Conservation (phyloP, 1,140 invertebrate species). For the Agrypnia vestita region DNA sequence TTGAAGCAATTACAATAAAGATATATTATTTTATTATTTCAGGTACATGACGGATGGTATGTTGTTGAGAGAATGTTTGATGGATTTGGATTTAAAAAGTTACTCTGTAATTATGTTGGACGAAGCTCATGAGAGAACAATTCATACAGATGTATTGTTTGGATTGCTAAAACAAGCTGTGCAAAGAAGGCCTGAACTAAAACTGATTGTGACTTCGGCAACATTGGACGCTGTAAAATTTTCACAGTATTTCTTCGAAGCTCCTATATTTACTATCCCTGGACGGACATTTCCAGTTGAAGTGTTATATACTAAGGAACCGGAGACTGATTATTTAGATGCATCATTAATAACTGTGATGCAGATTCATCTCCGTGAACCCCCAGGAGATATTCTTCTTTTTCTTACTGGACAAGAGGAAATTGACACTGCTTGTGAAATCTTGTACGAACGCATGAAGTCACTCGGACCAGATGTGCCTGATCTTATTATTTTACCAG, state of each 20-base stretch:
- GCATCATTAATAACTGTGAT: slow-evolving; percentile 98
- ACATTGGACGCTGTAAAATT: slow-evolving; percentile 99
- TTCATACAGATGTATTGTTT: slow-evolving; percentile 98
- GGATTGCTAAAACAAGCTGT: slow-evolving; percentile 94
- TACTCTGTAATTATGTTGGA: slow-evolving; percentile 99
- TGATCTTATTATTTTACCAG: slow-evolving; percentile 97
- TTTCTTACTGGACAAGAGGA: slow-evolving; percentile 99
- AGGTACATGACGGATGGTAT: slow-evolving; percentile 99
- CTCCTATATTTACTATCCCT: slow-evolving; percentile 96
- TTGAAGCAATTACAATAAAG: too few relatives aligned
- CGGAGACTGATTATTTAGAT: slow-evolving; percentile 99
- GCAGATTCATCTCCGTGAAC: slow-evolving; percentile 99
- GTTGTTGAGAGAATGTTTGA: slow-evolving; percentile 96
- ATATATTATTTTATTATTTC: slow-evolving; percentile 52
- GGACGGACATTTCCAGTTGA: slow-evolving; percentile 98
- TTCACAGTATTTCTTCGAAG: slow-evolving; percentile 97
- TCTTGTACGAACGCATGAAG: slow-evolving; percentile 98
- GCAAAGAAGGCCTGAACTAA: slow-evolving; percentile 93
- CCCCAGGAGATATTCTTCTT: slow-evolving; percentile 93
- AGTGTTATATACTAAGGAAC: slow-evolving; percentile 97
- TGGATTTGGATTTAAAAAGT: slow-evolving; percentile 93
- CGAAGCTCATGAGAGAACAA: slow-evolving; percentile 98
- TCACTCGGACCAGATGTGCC: slow-evolving; percentile 97
- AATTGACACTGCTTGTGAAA: slow-evolving; percentile 99
- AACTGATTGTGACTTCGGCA: slow-evolving; percentile 98